These are phyloP conservation scores for Solen grandis DNA, from an alignment of 1,140 invertebrate genomes.

Conservation along the genomic window DNA sequence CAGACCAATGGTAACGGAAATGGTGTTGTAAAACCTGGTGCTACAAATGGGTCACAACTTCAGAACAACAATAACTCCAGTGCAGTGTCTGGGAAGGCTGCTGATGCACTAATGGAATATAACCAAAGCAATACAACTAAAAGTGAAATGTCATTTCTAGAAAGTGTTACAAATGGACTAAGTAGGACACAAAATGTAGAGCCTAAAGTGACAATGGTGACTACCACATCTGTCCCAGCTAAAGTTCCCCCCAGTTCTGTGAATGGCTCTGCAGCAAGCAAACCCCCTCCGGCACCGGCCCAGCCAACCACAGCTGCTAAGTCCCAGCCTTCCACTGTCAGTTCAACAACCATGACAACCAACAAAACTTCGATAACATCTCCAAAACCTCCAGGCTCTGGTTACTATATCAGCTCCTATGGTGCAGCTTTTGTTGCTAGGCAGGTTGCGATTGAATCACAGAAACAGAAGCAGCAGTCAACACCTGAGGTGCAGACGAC, in stretches of 20 bases:
- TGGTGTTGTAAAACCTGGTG: slow-evolving; percentile 15
- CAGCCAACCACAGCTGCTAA: slow-evolving; percentile 2
- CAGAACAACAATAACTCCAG: too few species aligned
- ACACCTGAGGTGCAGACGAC: not conserved
- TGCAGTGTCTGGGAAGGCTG: too few species aligned
- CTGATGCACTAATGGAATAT: too few species aligned
- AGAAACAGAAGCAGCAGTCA: not conserved
- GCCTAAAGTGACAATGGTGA: not conserved
- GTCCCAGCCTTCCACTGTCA: not conserved
- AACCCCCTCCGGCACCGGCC: not conserved
- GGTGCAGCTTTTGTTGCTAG: slow-evolving; percentile 38
- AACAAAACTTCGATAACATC: not conserved
- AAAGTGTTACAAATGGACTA: slow-evolving; percentile 4
- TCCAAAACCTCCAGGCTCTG: slow-evolving; percentile 22
- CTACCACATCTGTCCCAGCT: not conserved
- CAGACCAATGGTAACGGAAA: slow-evolving; percentile 5
- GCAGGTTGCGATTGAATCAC: not conserved
- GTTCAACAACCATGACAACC: not conserved
- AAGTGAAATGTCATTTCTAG: not conserved
- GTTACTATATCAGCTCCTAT: slow-evolving; percentile 38
- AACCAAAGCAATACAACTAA: too few species aligned
- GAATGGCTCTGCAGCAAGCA: not conserved
- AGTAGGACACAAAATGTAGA: not conserved
- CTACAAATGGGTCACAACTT: too few species aligned
- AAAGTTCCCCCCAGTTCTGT: not conserved